These are phyloP conservation scores for Epinephelus lanceolatus DNA, from an alignment of 2,113 vertebrate species.

Conservation along the genomic window DNA sequence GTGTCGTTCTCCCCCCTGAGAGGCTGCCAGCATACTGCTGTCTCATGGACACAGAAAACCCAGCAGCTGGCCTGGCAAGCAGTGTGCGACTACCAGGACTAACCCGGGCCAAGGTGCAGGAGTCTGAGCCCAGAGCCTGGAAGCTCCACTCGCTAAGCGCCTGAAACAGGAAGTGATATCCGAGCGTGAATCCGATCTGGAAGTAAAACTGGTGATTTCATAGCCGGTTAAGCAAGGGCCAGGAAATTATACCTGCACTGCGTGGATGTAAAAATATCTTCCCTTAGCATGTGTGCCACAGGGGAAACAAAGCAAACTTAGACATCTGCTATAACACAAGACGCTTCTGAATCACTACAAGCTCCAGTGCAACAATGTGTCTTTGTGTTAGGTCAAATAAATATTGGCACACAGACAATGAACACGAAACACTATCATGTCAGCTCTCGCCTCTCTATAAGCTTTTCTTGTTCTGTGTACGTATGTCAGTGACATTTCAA, in stretches of 20 bases:
- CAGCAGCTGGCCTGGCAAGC: constrained; percentile 69
- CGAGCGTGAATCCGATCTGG: constrained; percentile 47
- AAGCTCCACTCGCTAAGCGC: constrained; percentile 11
- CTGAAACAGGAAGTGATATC: constrained; percentile 49
- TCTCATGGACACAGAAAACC: constrained; percentile 75
- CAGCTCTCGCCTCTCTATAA: constrained; percentile 1
- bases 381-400: constrained; percentile 53
- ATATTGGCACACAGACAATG: constrained; percentile 27
- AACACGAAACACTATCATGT: constrained; percentile 5
- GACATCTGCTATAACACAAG: no score
- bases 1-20: constrained; percentile 47
- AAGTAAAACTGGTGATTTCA: constrained; percentile 61
- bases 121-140: constrained; percentile 49
- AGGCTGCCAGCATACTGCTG: constrained; percentile 63
- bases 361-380: constrained; percentile 19
- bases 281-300: constrained; percentile 7
- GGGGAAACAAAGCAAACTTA: constrained; percentile 30
- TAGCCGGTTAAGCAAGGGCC: constrained; percentile 24
- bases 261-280: constrained; percentile 41
- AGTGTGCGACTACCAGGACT: constrained; percentile 33
- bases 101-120: constrained; percentile 36
- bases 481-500: constrained; percentile 54
- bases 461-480: constrained; percentile 14
- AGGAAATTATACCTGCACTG: constrained; percentile 56
- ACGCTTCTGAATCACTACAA: constrained; percentile 7